Base-by-base conservation (phyloP, 1,140 invertebrate genomes). In the Drosophila fuyamai region DNA sequence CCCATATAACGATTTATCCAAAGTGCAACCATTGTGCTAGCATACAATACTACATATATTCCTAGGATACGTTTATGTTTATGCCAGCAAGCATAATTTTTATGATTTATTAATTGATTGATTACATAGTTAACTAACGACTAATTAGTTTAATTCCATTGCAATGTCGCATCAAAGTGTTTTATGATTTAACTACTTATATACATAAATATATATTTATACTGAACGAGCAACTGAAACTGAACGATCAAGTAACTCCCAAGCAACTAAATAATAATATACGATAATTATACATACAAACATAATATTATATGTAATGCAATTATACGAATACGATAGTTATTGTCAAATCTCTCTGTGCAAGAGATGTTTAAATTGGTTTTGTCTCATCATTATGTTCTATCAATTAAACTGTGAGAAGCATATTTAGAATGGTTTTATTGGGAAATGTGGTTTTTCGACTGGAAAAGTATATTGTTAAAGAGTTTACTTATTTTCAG, bases 311-410 rank as follows among this genome's bases (percentile, higher is more conserved):
- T 73, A 77, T 78, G 51, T 79, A 74, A 79, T 76, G 55, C 41
- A 81, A 82, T 81, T 81, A 83, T 83, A 79, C 63, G 47, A 83
- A 53, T 71, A 81, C 41, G 43, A 59, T 81, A 85, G 81, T 70
- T 81, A 85, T 70, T 85, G 81, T 66, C 56, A 80, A 18, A 29
- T 36, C 50, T 7, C 10, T 35, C 32, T 12, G 50, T 53, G 50
- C 16, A 36, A 62, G 40, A 55, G 38, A 67, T 77, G 50, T 56
- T 76, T 57, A 13, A 76, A 81, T 81, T 71, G 29, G 54, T 62
- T 62, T 32, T 62, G 54, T 60, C 56, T 23, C 57, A 32, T 53
- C 56, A 35, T 47, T 38, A 79, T 70, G 75, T 84, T 84, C 60
- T 63, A 72, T 80, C 62, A 61, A 78, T 77, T 84, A 74, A 85